phyloP scores from a whole-genome alignment of 2,113 vertebrate species.

The Sorex fumeus region DNA sequence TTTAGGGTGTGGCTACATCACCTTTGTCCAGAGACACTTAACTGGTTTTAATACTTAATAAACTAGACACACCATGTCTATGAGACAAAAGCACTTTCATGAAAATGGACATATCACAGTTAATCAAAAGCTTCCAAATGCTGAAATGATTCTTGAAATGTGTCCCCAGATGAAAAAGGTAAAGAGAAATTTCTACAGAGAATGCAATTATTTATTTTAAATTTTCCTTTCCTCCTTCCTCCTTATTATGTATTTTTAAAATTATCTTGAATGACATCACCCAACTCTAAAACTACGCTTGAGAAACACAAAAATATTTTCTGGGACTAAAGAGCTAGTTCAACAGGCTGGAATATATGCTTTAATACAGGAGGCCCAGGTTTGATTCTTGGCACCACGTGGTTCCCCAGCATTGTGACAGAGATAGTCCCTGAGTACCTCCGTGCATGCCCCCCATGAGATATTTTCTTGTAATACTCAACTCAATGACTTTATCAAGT shows the following conservation, averaged over 20 bases:
- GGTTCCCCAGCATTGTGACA: no score
- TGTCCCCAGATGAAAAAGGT: conserved; percentile 3
- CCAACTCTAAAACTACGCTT: conserved; percentile 41
- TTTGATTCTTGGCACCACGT: no score
- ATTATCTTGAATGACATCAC: conserved; percentile 60
- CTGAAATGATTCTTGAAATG: conserved; percentile 23
- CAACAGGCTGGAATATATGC: no score
- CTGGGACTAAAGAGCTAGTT: no score
- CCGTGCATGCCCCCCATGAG: background rate
- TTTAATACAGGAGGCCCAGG: no score
- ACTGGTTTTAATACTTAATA: background rate
- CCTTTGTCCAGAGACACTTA: background rate
- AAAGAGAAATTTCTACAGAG: background rate
- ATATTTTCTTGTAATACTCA: conserved; percentile 40
- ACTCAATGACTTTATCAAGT: background rate
- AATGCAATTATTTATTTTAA: background rate
- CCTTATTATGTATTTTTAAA: conserved; percentile 26
- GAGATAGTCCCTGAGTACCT: no score
- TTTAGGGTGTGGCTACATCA: background rate
- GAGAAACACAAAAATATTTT: background rate
- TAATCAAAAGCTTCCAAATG: conserved; percentile 24
- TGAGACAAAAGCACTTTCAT: background rate
- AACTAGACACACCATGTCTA: background rate
- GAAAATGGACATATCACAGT: background rate
- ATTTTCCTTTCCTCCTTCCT: background rate